These are phyloP conservation scores for Nebria brevicollis DNA, from an alignment of 2,888 invertebrate genomes.

Conservation along the genomic window DNA sequence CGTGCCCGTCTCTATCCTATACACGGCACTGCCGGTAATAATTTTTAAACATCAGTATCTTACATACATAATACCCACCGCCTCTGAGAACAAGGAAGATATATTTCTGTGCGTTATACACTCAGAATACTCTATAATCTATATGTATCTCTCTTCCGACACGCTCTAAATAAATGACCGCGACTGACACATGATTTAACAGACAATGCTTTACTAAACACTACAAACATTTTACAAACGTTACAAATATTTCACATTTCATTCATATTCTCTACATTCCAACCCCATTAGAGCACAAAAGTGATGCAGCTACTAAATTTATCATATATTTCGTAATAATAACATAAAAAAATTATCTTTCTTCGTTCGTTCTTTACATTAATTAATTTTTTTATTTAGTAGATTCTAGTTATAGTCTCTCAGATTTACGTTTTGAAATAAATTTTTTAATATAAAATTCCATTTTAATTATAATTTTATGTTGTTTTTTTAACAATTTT, in stretches of 20 bases:
- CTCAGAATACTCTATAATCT: not conserved
- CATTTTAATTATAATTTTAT: too few relatives aligned
- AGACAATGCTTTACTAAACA: not conserved
- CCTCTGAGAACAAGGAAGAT: not conserved
- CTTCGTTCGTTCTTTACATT: too few relatives aligned
- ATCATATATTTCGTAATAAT: too few relatives aligned
- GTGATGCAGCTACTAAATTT: too few relatives aligned
- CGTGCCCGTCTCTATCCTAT: not conserved
- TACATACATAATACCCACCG: not conserved
- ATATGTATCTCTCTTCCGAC: not conserved
- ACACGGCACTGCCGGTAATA: not conserved
- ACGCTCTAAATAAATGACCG: not conserved
- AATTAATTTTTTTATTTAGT: too few relatives aligned
- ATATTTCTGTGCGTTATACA: not conserved
- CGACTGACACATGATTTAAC: not conserved
- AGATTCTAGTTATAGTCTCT: too few relatives aligned
- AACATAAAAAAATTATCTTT: too few relatives aligned
- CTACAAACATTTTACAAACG: not conserved
- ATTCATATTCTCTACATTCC: too few relatives aligned
- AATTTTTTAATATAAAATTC: too few relatives aligned
- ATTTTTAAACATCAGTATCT: not conserved
- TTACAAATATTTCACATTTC: not conserved
- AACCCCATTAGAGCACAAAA: too few relatives aligned
- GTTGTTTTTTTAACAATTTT: too few relatives aligned
- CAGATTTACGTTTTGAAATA: too few relatives aligned